phyloP scores from a whole-genome alignment of 2,888 invertebrate genomes.

The Acrobasis repandana region DNA sequence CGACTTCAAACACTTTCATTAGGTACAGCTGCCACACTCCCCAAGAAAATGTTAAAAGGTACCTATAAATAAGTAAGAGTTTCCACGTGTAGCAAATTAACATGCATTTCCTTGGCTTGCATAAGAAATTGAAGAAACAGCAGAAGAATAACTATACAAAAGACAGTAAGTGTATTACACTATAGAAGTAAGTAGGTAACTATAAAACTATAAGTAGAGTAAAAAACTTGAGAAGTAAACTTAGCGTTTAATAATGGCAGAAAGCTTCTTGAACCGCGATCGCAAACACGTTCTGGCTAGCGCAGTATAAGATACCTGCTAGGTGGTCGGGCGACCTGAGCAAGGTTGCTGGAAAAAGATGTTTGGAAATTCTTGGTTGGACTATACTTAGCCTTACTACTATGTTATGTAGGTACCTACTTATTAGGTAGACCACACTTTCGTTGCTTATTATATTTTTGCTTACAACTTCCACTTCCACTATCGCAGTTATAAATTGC shows the following conservation, averaged over 20 bases:
- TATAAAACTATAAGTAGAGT: too few species aligned
- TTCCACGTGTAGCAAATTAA: constrained; percentile 8
- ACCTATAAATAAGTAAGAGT: constrained; percentile 1
- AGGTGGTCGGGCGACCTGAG: not conserved
- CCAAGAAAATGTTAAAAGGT: not conserved
- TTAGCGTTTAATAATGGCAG: not conserved
- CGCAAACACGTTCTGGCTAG: not conserved
- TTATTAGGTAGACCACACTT: too few species aligned
- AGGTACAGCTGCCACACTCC: not conserved
- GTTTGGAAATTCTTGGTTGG: too few species aligned
- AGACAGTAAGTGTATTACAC: too few species aligned
- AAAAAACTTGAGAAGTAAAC: too few species aligned
- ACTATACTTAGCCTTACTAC: too few species aligned
- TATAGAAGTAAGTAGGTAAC: too few species aligned
- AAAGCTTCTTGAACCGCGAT: not conserved
- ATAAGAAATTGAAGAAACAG: not conserved
- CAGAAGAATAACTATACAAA: not conserved
- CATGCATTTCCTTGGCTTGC: constrained; percentile 5
- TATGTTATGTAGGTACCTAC: too few species aligned
- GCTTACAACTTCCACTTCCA: not conserved
- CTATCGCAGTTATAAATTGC: not conserved
- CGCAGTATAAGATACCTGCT: not conserved
- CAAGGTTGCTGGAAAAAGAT: not conserved
- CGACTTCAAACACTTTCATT: constrained; percentile 4
- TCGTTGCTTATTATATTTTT: not conserved